A percentile compares a stretch with the other conserved stretches of the same genome.
Evolutionary conservation across 1,140 invertebrate genomes (phyloP).

Genomic region (Zaprionus capensis): DNA sequence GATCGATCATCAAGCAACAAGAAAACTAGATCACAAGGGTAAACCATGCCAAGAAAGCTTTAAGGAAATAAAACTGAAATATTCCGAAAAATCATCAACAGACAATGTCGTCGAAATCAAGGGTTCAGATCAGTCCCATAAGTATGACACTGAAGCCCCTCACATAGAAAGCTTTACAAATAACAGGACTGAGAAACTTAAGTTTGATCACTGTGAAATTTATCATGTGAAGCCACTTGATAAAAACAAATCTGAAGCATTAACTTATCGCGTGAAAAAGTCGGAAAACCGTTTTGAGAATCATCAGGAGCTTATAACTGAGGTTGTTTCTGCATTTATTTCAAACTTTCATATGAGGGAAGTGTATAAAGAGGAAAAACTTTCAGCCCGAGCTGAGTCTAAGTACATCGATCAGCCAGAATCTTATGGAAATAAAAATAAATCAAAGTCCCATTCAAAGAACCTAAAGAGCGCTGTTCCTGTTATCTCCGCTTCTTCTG

Average conservation of each 20-base stretch:
- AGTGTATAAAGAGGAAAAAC: neutral
- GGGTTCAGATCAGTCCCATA: neutral
- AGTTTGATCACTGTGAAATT: conserved; percentile 36
- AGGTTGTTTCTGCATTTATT: neutral
- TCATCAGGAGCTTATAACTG: neutral
- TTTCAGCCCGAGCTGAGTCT: neutral
- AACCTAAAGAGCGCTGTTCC: too few relatives aligned
- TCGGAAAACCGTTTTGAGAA: neutral
- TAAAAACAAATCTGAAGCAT: neutral
- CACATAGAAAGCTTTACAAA: too few relatives aligned
- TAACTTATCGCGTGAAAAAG: neutral
- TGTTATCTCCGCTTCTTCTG: too few relatives aligned
- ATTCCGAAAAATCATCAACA: neutral
- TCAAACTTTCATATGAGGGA: neutral
- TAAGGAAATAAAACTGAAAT: neutral
- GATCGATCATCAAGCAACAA: neutral
- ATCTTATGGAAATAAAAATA: neutral
- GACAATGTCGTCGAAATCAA: neutral
- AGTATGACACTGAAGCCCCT: neutral
- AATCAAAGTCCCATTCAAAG: too few relatives aligned
- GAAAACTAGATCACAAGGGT: too few relatives aligned
- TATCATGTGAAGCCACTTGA: conserved; percentile 8
- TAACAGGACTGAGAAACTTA: neutral
- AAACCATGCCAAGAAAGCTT: too few relatives aligned
- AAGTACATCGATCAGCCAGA: neutral